Conservation (phyloP, 2,888 invertebrate species). For the Galerucella calmariensis region DNA sequence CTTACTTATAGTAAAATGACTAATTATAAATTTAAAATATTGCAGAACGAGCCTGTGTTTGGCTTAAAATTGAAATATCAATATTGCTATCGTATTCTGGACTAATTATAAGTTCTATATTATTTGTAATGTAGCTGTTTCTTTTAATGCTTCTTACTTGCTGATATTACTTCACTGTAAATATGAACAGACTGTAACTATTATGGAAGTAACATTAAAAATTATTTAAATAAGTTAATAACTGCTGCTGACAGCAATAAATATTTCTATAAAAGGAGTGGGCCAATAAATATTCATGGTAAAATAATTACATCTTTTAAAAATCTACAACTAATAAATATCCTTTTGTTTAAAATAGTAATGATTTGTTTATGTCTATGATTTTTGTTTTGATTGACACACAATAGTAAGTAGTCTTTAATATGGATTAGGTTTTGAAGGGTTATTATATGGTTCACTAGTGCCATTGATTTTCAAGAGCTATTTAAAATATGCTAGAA, state of each 20-base stretch:
- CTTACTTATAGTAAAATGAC: too few species aligned
- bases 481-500: background rate
- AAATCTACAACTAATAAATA: background rate
- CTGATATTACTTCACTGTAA: too few species aligned
- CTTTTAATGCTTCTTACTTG: too few species aligned
- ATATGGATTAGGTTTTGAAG: background rate
- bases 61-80: too few species aligned
- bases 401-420: background rate
- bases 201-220: background rate
- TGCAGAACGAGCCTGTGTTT: too few species aligned
- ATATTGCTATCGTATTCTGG: too few species aligned
- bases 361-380: background rate
- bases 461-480: background rate
- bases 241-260: background rate
- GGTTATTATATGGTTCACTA: constrained; percentile 1
- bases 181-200: too few species aligned
- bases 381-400: constrained; percentile 8
- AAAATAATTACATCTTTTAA: background rate
- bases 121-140: too few species aligned
- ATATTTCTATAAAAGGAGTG: background rate
- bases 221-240: background rate
- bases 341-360: background rate
- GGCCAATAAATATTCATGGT: background rate
- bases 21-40: too few species aligned
- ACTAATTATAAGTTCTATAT: too few species aligned